Evolutionary conservation across 2,797 vertebrate genomes (phyloP), one percentile per base, ranked within the genome.

Genomic region (Silurus lanzhouensis): DNA sequence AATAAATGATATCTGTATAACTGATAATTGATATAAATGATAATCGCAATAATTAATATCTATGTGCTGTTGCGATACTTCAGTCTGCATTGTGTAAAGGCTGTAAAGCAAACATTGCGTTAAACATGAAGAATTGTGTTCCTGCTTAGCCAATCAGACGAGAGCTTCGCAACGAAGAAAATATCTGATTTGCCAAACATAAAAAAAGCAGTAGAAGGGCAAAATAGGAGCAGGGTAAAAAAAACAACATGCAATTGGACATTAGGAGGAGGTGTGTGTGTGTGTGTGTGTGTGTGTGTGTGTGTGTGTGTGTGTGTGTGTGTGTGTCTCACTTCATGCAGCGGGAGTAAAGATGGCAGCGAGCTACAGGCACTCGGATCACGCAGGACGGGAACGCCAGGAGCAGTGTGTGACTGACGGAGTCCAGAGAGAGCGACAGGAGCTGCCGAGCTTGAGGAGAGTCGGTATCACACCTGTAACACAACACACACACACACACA

Each of bases 311-410:
- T 57, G 22, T 61, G 52, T 85, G 80, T 76, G 70, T 70, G 64
- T 72, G 84, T 64, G 72, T 74, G 52, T 94, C 97, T 97, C 90
- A 99, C 98, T 97, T 99, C 96, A 98, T 97, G 93, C 98, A 99
- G 71, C 95, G 94, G 0, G 97, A 96, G 90, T 98, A 95, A 88
- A 97, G 97, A 89, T 98, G 97, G 93, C 98, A 99, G 66, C 97
- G 96, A 0, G 97, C 97, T 90, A 98, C 95, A 0, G 97, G 97
- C 14, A 97, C 95, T 44, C 96, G 94, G 86, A 98, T 96, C 92
- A 98, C 96, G 0, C 98, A 99, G 58, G 94, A 96, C 0, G 96
- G 96, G 86, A 99, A 99, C 85, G 96, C 95, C 4, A 97, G 93
- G 83, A 98, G 94, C 86, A 99, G 94, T 6, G 95, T 95, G 7